These are phyloP conservation scores for Cataglyphis hispanica DNA, from an alignment of 1,140 invertebrate species.

Conservation along the genomic window DNA sequence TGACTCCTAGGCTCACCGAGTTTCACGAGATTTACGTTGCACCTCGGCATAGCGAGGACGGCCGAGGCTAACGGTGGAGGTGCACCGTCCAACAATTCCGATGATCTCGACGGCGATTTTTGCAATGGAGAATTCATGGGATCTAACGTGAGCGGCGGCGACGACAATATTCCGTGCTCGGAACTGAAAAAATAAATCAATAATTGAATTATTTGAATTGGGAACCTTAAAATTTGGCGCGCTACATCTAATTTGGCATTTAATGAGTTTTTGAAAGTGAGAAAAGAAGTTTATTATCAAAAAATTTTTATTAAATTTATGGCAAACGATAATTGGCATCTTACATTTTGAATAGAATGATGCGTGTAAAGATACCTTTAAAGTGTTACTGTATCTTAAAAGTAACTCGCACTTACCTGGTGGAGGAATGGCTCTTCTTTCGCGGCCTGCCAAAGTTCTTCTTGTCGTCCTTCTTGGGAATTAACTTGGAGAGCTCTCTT, in stretches of 20 bases:
- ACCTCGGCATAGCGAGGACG: slow-evolving; percentile 79
- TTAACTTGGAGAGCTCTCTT: slow-evolving; percentile 91
- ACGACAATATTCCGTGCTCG: slow-evolving; percentile 66
- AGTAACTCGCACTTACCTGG: slow-evolving; percentile 72
- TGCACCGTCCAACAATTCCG: slow-evolving; percentile 53
- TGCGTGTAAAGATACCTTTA: too few species aligned
- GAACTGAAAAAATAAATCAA: slow-evolving; percentile 65
- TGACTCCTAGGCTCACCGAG: slow-evolving; percentile 82
- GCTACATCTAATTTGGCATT: neutral
- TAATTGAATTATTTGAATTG: neutral
- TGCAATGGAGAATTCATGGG: slow-evolving; percentile 10
- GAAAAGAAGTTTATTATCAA: neutral
- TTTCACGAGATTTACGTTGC: slow-evolving; percentile 84
- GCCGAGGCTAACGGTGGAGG: slow-evolving; percentile 68
- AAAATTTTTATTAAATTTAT: neutral
- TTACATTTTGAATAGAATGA: neutral
- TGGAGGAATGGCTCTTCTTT: slow-evolving; percentile 83
- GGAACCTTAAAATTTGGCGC: neutral
- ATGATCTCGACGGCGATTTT: slow-evolving; percentile 65
- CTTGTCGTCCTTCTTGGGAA: slow-evolving; percentile 86
- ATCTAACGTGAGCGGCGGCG: slow-evolving; percentile 66
- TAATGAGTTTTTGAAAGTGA: neutral
- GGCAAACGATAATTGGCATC: neutral
- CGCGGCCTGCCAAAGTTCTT: slow-evolving; percentile 76
- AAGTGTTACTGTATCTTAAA: too few species aligned